Evolutionary conservation across 1,140 invertebrate species (phyloP), one percentile per base, ranked within the genome.

Genomic region (Leptinotarsa lineolata): DNA sequence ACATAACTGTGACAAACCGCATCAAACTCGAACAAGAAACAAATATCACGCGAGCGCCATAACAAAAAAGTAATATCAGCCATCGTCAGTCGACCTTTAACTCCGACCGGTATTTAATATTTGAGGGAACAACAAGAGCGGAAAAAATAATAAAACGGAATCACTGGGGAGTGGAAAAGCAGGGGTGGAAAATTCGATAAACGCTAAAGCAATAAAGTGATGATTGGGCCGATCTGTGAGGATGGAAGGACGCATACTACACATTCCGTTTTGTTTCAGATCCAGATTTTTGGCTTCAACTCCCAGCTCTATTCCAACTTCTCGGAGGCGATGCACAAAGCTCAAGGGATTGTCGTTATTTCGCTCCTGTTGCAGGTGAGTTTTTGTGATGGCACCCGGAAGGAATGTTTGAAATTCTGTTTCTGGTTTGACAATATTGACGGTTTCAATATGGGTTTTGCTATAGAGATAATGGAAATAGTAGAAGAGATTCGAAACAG

Each of bases 261-360:
- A 75, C 73, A 77, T 77, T 75, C 74, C 73, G 61, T 79, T 83
- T 88, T 87, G 83, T 89, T 89, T 72, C 90, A 96, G 95, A 93
- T 96, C 82, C 95, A 96, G 89, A 94, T 96, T 87, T 94, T 95
- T 85, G 94, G 94, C 79, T 97, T 95, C 89, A 97, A 97, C 87
- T 94, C 94, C 72, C 94, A 97, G 84, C 88, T 97, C 69, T 97
- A 97, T 87, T 91, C 92, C 79, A 97, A 97, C 87, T 94, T 95
- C 86, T 93, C 94, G 54, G 94, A 96, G 84, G 94, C 95, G 68
- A 86, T 95, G 74, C 92, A 94, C 83, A 91, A 92, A 85, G 93
- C 94, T 72, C 94, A 96, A 86, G 95, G 95, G 77, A 92, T 97
- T 80, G 93, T 95, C 65, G 94, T 92, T 48, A 90, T 97, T 79